These are phyloP conservation scores for Crocuta crocuta DNA, from an alignment of 2,113 vertebrate species.

Conservation along the genomic window DNA sequence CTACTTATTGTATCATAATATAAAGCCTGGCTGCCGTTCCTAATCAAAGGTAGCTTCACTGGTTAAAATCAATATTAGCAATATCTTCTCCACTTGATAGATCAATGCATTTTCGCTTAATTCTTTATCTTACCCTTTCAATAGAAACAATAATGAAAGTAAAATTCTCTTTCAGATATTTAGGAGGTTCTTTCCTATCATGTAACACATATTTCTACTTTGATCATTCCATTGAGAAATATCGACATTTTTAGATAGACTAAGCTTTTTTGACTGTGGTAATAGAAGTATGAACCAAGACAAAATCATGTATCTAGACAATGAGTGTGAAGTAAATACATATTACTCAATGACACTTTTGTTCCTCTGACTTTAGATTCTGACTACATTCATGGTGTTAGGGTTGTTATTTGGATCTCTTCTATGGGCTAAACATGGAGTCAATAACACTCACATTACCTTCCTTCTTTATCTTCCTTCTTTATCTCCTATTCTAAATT, in stretches of 20 bases:
- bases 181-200: background rate
- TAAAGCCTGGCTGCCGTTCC: background rate
- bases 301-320: background rate
- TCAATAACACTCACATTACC: background rate
- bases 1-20: background rate
- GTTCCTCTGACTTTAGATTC: background rate
- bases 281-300: background rate
- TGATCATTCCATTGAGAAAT: background rate
- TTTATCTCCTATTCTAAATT: background rate
- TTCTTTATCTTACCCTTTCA: background rate
- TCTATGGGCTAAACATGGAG: background rate
- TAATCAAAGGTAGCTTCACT: background rate
- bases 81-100: background rate
- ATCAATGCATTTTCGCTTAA: background rate
- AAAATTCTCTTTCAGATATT: background rate
- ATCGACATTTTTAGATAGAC: background rate
- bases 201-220: background rate
- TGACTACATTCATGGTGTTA: background rate
- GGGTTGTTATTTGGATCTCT: background rate
- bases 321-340: background rate
- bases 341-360: background rate
- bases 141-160: background rate
- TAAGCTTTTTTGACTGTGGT: background rate
- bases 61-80: background rate
- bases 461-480: too few species aligned